A percentile compares a stretch with the other conserved stretches of the same genome.
Conservation (phyloP, 2,888 invertebrate species). For the Aspidiotus destructor region DNA sequence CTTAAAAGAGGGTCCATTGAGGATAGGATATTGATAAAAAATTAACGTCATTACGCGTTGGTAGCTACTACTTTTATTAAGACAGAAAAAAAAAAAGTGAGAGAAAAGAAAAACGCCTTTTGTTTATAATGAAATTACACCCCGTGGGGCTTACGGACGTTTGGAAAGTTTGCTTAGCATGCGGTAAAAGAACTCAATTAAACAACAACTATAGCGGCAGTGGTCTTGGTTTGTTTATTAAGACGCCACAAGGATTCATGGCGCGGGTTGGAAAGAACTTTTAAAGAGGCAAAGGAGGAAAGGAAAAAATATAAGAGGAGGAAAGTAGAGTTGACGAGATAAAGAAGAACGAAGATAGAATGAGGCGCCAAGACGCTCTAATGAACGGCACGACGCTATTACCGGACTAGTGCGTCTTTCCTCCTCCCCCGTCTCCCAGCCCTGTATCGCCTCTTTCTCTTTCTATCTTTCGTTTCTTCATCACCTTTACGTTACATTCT, state of each 20-base stretch:
- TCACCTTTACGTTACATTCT: background rate
- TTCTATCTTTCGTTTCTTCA: background rate
- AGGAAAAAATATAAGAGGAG: background rate
- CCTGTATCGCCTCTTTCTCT: background rate
- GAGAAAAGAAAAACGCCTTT: conserved; percentile 19
- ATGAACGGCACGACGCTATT: conserved; percentile 28
- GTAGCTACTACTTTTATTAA: conserved; percentile 4
- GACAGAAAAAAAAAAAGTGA: conserved; percentile 10
- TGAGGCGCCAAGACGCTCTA: conserved; percentile 32
- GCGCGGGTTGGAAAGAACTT: conserved; percentile 6
- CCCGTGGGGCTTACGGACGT: conserved; percentile 32
- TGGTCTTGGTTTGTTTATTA: conserved; percentile 28
- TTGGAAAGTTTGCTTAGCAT: conserved; percentile 32
- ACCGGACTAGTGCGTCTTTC: conserved; percentile 11
- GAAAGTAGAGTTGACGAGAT: background rate
- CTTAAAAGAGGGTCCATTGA: conserved; percentile 2
- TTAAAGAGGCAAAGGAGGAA: background rate
- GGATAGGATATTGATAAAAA: conserved; percentile 2
- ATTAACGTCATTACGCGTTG: background rate
- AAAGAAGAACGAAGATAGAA: conserved; percentile 9
- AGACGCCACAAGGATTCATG: conserved; percentile 26
- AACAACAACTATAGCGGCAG: conserved; percentile 26
- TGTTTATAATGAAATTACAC: conserved; percentile 34
- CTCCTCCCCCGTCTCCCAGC: background rate
- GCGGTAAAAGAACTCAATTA: conserved; percentile 32